phyloP scores from a whole-genome alignment of 1,140 invertebrate species.

The Callitettix versicolor region DNA sequence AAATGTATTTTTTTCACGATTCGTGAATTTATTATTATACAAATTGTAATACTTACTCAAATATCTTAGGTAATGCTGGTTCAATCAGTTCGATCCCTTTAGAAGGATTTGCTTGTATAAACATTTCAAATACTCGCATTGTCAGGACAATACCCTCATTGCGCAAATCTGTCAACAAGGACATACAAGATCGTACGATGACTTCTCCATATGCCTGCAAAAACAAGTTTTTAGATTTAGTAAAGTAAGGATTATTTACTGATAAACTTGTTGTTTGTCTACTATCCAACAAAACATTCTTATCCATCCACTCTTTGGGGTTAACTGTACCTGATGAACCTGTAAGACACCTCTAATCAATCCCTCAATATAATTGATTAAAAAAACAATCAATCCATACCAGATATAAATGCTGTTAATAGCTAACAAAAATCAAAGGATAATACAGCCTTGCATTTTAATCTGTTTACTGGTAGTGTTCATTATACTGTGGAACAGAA shows the following conservation, averaged over 20 bases:
- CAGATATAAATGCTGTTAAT: no score
- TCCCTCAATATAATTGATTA: no score
- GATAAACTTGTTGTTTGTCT: neutral
- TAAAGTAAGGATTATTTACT: neutral
- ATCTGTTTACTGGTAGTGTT: no score
- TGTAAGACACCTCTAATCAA: no score
- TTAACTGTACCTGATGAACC: no score
- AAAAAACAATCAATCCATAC: no score
- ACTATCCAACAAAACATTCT: neutral
- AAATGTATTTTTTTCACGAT: no score
- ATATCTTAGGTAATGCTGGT: constrained; percentile 51
- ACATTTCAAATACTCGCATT: constrained; percentile 60
- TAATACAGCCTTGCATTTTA: no score
- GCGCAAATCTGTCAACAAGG: constrained; percentile 64
- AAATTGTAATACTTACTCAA: constrained; percentile 36
- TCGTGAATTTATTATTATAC: no score
- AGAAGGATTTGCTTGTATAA: constrained; percentile 49
- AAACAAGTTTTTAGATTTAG: constrained; percentile 15
- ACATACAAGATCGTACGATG: constrained; percentile 54
- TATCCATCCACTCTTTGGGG: neutral
- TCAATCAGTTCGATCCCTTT: constrained; percentile 53
- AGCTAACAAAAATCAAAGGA: no score
- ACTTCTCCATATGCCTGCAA: constrained; percentile 43
- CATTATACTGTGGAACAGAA: no score
- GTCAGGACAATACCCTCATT: constrained; percentile 65